These are phyloP conservation scores for Plebejus melissa DNA, from an alignment of 2,888 invertebrate species.

Conservation along the genomic window DNA sequence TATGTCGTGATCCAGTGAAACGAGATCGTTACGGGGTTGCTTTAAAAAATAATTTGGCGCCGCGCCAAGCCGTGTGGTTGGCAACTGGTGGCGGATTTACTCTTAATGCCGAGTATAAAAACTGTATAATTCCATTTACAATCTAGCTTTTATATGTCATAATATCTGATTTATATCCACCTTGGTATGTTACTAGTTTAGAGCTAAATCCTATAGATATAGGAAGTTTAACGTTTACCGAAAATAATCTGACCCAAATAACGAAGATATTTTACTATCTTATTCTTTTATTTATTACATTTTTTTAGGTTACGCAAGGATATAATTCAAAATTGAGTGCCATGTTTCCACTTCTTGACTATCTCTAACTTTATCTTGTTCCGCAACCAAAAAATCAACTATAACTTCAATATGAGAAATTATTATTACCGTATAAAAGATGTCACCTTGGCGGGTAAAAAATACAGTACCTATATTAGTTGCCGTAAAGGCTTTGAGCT, in stretches of 20 bases:
- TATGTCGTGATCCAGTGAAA: constrained; percentile 54
- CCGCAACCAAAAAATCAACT: too few species aligned
- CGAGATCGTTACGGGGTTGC: constrained; percentile 59
- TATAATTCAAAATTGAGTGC: too few species aligned
- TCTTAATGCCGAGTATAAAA: constrained; percentile 37
- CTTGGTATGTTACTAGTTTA: background rate
- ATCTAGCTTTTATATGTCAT: constrained; percentile 10
- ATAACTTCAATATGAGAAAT: background rate
- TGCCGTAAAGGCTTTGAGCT: constrained; percentile 21
- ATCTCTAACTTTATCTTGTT: too few species aligned
- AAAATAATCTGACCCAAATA: background rate
- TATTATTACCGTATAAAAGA: background rate
- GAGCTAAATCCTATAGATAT: background rate
- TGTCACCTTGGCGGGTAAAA: background rate
- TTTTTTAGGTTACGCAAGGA: too few species aligned
- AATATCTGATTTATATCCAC: background rate
- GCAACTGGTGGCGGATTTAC: constrained; percentile 72
- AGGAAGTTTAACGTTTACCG: background rate
- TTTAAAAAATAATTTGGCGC: constrained; percentile 73
- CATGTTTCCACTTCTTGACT: too few species aligned
- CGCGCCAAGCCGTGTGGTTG: constrained; percentile 54
- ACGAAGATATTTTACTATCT: background rate
- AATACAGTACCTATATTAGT: constrained; percentile 15
- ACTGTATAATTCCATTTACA: constrained; percentile 29
- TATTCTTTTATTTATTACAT: background rate